Base-by-base conservation (phyloP, 64 coral and sea anemone genomes). In the Montipora efflorescens region DNA sequence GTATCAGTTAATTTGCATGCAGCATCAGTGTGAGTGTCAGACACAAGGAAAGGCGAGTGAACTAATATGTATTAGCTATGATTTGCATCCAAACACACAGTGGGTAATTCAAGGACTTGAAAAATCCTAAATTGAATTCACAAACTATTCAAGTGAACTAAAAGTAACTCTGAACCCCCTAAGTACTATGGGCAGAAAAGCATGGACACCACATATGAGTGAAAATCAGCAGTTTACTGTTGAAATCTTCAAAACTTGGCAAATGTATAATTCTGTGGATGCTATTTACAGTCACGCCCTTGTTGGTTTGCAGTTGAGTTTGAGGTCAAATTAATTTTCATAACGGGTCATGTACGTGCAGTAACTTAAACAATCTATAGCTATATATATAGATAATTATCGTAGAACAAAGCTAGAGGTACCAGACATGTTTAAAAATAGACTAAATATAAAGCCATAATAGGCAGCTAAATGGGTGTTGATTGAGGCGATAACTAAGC, bases 201-300 rank as follows among this genome's bases (percentile, higher is more conserved):
- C 53, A 57, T 57, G 53, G 53, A 57, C 2, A 57, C 2, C 53
- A 57, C 1, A 57, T 57, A 57, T 3, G 20, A 71, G 67, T 71
- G 67, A 71, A 71, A 71, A 71, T 71, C 16, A 71, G 67, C 67
- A 71, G 67, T 71, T 12, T 71, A 71, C 20, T 71, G 67, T 71
- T 71, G 67, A 71, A 71, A 7, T 71, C 67, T 19, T 19, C 4
- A 71, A 71, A 36, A 13, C 67, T 1, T 71, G 67, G 67, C 67
- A 71, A 71, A 71, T 22, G 67, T 7, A 71, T 71, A 71, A 16
- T 71, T 71, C 67, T 19, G 67, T 71, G 67, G 67, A 71, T 71
- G 67, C 67, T 71, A 71, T 71, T 71, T 71, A 71, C 67, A 71
- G 67, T 71, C 67, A 71, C 67, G 22, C 67, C 67, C 67, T 71